phyloP scores from a whole-genome alignment of 2,113 vertebrate genomes.

The Eurypyga helias region DNA sequence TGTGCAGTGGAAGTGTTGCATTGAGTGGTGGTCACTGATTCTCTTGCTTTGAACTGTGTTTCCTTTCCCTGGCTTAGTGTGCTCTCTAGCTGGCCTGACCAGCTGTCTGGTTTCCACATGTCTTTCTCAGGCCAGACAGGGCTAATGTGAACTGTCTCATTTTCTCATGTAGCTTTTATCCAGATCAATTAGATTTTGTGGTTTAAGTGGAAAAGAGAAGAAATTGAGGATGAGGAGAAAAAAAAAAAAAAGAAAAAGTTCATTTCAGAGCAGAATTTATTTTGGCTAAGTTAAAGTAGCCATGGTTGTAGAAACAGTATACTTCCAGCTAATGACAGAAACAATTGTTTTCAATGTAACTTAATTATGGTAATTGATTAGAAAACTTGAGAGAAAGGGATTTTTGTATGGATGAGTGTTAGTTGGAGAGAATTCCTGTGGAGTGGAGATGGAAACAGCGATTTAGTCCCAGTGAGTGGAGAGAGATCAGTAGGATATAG shows the following conservation, averaged over 20 bases:
- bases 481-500: slow-evolving; percentile 52
- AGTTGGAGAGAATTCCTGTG: slow-evolving; percentile 43
- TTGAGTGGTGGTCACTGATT: fast-evolving
- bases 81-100: background rate
- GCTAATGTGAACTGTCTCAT: background rate
- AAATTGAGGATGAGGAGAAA: background rate
- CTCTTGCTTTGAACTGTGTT: background rate
- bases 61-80: background rate
- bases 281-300: background rate
- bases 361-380: slow-evolving; percentile 60
- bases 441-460: slow-evolving; percentile 21
- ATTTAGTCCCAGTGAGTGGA: slow-evolving; percentile 7
- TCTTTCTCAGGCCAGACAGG: background rate
- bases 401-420: slow-evolving; percentile 34
- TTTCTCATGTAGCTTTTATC: background rate
- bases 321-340: slow-evolving; percentile 24
- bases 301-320: background rate
- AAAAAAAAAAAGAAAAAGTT: background rate
- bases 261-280: background rate
- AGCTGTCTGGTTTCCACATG: background rate
- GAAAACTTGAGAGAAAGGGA: slow-evolving; percentile 7
- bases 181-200: background rate
- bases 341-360: slow-evolving; percentile 30
- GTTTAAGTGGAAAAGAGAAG: too few relatives aligned
- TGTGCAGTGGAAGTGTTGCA: background rate